Percentiles rank a stretch among this genome's conserved stretches.
Conservation (phyloP, 2,113 vertebrate genomes). For the Myrmophylax atrothorax region DNA sequence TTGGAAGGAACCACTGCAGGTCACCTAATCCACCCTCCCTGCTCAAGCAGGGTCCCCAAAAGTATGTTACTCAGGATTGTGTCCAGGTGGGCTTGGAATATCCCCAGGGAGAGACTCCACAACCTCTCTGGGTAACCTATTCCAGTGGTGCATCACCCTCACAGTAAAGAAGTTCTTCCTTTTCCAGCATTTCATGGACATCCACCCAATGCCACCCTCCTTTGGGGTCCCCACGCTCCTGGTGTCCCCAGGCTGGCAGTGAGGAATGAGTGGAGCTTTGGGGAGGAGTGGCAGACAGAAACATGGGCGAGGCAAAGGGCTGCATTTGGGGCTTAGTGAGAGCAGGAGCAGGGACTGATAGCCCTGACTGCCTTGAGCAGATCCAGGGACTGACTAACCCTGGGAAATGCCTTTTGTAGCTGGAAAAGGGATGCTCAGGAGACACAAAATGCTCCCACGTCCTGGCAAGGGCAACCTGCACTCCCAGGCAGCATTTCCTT, state of each 20-base stretch:
- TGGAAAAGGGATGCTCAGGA: background rate
- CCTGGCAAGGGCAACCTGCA: background rate
- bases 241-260: background rate
- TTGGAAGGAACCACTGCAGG: too few species aligned
- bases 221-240: background rate
- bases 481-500: rapidly evolving
- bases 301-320: background rate
- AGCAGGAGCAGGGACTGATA: background rate
- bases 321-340: rapidly evolving
- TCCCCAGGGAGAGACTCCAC: background rate
- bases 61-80: background rate
- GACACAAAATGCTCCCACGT: background rate
- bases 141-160: background rate
- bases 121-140: background rate
- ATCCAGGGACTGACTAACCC: background rate
- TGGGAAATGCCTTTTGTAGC: background rate
- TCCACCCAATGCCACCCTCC: background rate
- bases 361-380: background rate
- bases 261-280: background rate
- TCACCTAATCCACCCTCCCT: too few species aligned
- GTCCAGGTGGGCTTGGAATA: background rate
- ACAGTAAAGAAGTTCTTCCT: background rate
- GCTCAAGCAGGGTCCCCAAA: background rate
- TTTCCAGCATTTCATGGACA: background rate
- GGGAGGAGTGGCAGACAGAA: background rate